Evolutionary conservation across 2,888 invertebrate genomes (phyloP), one percentile per base, ranked within the genome.

Genomic region (Drosophila aldrichi): DNA sequence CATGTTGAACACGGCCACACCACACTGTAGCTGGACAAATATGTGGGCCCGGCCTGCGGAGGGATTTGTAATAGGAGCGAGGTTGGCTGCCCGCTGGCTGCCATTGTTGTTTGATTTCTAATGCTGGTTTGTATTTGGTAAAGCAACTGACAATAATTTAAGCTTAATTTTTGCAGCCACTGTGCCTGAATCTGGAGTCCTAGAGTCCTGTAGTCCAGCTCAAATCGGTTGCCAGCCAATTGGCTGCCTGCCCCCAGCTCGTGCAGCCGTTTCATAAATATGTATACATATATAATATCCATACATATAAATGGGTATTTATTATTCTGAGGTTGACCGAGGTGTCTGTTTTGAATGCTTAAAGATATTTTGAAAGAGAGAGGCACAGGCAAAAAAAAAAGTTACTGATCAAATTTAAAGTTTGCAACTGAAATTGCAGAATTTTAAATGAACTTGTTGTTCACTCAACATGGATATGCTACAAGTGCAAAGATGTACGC

Each of bases 81-180:
- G 36, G 32, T 54, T 48, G 54, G 49, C 61, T 48, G 44, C 56
- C 48, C 54, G 34, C 41, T 49, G 60, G 20, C 44, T 20, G 44
- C 74, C 81, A 83, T 84, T 86, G 74, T 81, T 87, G 74, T 84
- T 84, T 87, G 87, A 87, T 84, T 84, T 77, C 82, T 84, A 82
- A 86, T 84, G 74, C 79, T 79, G 77, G 76, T 68, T 64, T 78
- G 44, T 70, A 74, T 67, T 77, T 74, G 64, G 52, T 12, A 57
- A 40, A 40, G 49, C 70, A 62, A 65, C 70, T 60, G 74, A 57
- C 72, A 68, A 82, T 82, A 78, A 82, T 80, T 80, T 78, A 22
- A 48, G 64, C 68, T 72, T 79, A 67, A 72, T 75, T 67, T 72
- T 52, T 51, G 29, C 36, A 57, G 60, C 29, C 16, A 38, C 16